Evolutionary conservation across 2,113 vertebrate species (phyloP), one percentile per base, ranked within the genome.

Genomic region (Forbesichthys papilliferus): DNA sequence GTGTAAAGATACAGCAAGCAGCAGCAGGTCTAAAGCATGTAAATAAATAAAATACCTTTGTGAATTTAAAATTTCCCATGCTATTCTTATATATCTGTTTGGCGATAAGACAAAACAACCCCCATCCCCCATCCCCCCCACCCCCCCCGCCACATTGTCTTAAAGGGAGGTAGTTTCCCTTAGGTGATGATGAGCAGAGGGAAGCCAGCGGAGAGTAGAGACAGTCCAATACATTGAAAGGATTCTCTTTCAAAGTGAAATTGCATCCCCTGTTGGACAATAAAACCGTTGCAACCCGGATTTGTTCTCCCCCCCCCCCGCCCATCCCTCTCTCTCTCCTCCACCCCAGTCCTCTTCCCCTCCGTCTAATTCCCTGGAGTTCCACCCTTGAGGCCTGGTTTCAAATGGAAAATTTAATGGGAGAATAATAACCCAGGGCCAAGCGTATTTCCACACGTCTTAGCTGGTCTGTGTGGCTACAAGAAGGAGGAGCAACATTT

Each of bases 351-450:
- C 80, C 73, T 56, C 71, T 70, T 65, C 75, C 64, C 69, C 84
- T 80, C 74, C 65, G 7, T 78, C 68, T 73, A 75, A 84, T 83
- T 87, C 87, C 87, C 82, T 75, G 76, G 74, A 74, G 78, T 71
- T 71, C 66, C 61, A 78, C 88, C 83, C 1, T 74, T 73, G 90
- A 89, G 93, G 85, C 86, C 88, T 88, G 87, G 91, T 92, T 93
- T 93, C 90, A 93, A 92, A 92, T 93, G 86, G 93, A 93, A 93
- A 93, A 92, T 93, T 92, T 93, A 92, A 93, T 93, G 90, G 87
- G 91, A 86, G 84, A 91, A 92, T 90, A 93, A 91, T 85, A 92
- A 90, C 93, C 90, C 48, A 77, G 83, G 90, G 93, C 87, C 64
- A 80, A n/a, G 71, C 85, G 80, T 74, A 81, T 77, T 73, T 86